Conservation (phyloP, 2,113 vertebrate species). For the Dascyllus trimaculatus region DNA sequence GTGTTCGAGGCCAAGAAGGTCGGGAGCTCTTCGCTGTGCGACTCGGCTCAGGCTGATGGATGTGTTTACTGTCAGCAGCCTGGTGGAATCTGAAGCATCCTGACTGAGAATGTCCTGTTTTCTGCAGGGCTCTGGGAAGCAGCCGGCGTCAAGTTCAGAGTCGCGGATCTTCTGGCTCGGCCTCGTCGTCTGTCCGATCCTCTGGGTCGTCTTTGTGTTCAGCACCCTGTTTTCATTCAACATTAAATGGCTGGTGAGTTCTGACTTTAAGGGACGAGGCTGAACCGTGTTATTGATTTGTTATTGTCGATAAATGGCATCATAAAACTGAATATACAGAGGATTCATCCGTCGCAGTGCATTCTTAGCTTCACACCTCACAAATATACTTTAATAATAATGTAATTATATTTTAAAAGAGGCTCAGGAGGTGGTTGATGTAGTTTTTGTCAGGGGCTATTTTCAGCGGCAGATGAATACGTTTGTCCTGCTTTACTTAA, state of each 20-base stretch:
- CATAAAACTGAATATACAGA: too few species aligned
- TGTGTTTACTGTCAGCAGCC: not conserved
- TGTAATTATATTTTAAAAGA: too few species aligned
- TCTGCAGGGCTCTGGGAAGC: slow-evolving; percentile 78
- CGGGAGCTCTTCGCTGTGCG: not conserved
- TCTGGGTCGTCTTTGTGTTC: slow-evolving; percentile 96
- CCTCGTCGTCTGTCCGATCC: slow-evolving; percentile 89
- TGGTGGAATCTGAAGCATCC: slow-evolving; percentile 23
- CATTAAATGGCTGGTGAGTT: slow-evolving; percentile 96
- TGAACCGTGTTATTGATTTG: too few species aligned
- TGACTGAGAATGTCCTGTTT: slow-evolving; percentile 54
- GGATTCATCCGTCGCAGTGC: too few species aligned
- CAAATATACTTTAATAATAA: too few species aligned
- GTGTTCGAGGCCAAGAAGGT: slow-evolving; percentile 96
- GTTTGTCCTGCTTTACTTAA: too few species aligned
- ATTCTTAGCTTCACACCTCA: too few species aligned
- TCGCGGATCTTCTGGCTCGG: slow-evolving; percentile 96
- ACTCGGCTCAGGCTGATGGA: not conserved
- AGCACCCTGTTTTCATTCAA: slow-evolving; percentile 92
- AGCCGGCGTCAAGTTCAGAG: slow-evolving; percentile 88
- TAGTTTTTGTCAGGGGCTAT: too few species aligned
- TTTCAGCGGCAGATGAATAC: too few species aligned
- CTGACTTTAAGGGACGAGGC: not conserved
- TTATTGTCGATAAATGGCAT: too few species aligned
- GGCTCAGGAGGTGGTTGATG: too few species aligned